phyloP scores from a whole-genome alignment of 2,888 invertebrate species.

The Drosophila anceps region DNA sequence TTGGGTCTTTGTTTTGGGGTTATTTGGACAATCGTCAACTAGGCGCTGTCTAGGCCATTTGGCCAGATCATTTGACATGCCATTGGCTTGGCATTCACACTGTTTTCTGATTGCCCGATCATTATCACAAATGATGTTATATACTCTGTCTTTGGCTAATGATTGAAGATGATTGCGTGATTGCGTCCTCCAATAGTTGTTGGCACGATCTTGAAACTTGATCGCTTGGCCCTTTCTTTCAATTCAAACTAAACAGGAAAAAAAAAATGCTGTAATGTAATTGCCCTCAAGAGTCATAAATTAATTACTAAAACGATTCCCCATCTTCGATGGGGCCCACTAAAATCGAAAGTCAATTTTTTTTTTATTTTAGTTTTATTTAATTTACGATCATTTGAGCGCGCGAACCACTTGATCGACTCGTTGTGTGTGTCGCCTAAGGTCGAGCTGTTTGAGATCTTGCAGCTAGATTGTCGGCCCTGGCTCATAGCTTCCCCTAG shows the following conservation, averaged over 20 bases:
- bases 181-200: constrained; percentile 30
- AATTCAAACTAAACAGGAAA: background rate
- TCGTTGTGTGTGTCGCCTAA: constrained; percentile 30
- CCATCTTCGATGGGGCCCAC: background rate
- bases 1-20: background rate
- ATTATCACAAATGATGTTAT: constrained; percentile 70
- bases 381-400: constrained; percentile 64
- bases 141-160: constrained; percentile 40
- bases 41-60: constrained; percentile 64
- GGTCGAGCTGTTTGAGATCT: constrained; percentile 32
- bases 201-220: constrained; percentile 35
- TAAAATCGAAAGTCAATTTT: constrained; percentile 66
- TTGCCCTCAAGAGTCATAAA: constrained; percentile 65
- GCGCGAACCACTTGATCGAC: constrained; percentile 25
- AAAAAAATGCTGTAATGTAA: constrained; percentile 34
- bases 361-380: constrained; percentile 42
- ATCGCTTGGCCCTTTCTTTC: constrained; percentile 39
- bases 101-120: constrained; percentile 70
- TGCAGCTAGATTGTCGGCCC: constrained; percentile 1
- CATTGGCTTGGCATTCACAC: constrained; percentile 72
- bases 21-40: constrained; percentile 39
- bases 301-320: constrained; percentile 61
- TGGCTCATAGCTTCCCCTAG: background rate
- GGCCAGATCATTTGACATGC: constrained; percentile 67
- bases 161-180: constrained; percentile 48